These are phyloP conservation scores for Sphinx pinastri DNA, from an alignment of 2,888 invertebrate genomes.

Conservation along the genomic window DNA sequence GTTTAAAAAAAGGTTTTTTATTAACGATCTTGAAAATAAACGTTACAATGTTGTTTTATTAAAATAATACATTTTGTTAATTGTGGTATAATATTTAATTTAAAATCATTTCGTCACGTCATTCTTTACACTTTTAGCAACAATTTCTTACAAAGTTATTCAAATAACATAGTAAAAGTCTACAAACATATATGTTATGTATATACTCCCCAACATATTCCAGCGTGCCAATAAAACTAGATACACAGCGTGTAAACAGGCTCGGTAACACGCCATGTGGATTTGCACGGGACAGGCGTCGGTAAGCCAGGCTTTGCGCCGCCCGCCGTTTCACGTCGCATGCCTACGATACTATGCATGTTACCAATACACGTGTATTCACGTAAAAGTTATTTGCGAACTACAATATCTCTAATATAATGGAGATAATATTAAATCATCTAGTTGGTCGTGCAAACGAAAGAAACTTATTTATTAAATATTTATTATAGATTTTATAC, in stretches of 20 bases:
- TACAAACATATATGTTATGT: too few species aligned
- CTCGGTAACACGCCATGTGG: conserved; percentile 25
- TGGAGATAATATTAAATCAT: too few species aligned
- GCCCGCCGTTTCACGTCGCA: neutral
- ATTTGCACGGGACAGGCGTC: conserved; percentile 28
- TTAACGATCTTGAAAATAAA: neutral
- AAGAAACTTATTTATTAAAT: too few species aligned
- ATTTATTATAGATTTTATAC: too few species aligned
- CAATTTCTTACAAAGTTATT: neutral
- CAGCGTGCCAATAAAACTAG: conserved; percentile 14
- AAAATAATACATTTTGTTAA: neutral
- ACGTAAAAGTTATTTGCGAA: neutral
- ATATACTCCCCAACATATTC: neutral
- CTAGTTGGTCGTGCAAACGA: too few species aligned
- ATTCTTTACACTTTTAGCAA: neutral
- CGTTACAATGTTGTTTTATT: neutral
- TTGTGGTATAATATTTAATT: neutral
- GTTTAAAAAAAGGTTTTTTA: neutral
- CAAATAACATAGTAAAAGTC: too few species aligned
- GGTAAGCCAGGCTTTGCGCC: conserved; percentile 34
- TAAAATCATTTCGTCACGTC: neutral
- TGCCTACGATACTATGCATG: neutral
- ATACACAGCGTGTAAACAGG: conserved; percentile 26
- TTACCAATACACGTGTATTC: neutral
- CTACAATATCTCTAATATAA: neutral